A percentile compares a stretch with the other conserved stretches of the same genome.
Evolutionary conservation across 2,113 vertebrate species (phyloP).

Genomic region (Anguilla japonica): DNA sequence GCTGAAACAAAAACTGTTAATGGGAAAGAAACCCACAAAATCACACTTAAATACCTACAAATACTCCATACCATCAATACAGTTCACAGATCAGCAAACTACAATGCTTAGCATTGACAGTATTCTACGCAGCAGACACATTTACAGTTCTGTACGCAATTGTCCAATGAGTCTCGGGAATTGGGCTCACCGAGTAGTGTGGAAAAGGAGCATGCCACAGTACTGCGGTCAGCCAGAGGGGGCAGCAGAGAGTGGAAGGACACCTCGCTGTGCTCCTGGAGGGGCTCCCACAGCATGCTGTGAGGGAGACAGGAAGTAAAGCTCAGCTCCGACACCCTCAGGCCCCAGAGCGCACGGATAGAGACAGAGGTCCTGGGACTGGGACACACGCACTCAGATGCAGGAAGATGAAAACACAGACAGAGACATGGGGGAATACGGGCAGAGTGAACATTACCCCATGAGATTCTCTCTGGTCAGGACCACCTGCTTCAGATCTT

Average conservation of each 20-base stretch:
- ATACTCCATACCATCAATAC: not conserved
- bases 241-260: constrained; percentile 62
- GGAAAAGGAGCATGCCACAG: constrained; percentile 50
- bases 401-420: not conserved
- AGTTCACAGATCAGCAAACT: not conserved
- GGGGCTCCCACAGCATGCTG: constrained; percentile 45
- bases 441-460: constrained; percentile 5
- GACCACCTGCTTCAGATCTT: not conserved
- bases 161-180: not conserved
- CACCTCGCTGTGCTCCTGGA: constrained; percentile 42
- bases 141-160: no score
- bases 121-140: no score
- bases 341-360: not conserved
- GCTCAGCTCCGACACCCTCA: not conserved
- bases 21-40: constrained; percentile 8
- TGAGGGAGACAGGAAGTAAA: not conserved
- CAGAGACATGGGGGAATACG: not conserved
- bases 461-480: not conserved
- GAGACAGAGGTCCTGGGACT: not conserved
- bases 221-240: constrained; percentile 40
- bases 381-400: not conserved
- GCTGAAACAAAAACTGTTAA: constrained; percentile 42
- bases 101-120: no score
- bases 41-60: not conserved
- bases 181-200: constrained; percentile 54